phyloP scores from a whole-genome alignment of 1,140 invertebrate genomes.

The Trichogramma pretiosum region DNA sequence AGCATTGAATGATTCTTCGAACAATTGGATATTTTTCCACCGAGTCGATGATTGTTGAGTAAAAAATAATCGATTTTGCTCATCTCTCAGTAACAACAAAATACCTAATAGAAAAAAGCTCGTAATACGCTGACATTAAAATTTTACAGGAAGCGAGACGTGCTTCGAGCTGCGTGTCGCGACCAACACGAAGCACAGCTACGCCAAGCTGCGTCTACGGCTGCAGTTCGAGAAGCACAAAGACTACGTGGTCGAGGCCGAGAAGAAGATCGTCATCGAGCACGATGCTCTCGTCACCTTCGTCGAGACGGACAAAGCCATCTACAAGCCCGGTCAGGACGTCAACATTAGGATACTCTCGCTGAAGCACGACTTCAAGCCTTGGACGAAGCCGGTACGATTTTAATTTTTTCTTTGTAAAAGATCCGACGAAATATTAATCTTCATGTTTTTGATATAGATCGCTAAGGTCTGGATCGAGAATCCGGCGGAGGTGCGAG shows the following conservation, averaged over 20 bases:
- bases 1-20: too few species aligned
- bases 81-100: too few species aligned
- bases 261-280: constrained; percentile 39
- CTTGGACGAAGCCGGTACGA: constrained; percentile 39
- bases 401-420: too few species aligned
- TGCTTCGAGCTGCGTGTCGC: constrained; percentile 40
- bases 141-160: constrained; percentile 35
- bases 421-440: too few species aligned
- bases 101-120: too few species aligned
- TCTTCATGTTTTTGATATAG: constrained; percentile 37
- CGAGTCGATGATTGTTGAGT: too few species aligned
- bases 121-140: too few species aligned
- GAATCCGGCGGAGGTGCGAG: constrained; percentile 50
- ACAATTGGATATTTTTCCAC: too few species aligned
- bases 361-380: constrained; percentile 45
- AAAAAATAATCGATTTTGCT: too few species aligned
- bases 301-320: constrained; percentile 49
- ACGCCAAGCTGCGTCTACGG: constrained; percentile 43
- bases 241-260: constrained; percentile 44
- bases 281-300: constrained; percentile 45
- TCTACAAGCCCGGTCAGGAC: constrained; percentile 57
- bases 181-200: constrained; percentile 28
- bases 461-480: constrained; percentile 51
- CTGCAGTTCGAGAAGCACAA: constrained; percentile 46
- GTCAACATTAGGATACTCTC: constrained; percentile 49